Conservation (phyloP, 2,797 vertebrate genomes). For the Parambassis ranga region DNA sequence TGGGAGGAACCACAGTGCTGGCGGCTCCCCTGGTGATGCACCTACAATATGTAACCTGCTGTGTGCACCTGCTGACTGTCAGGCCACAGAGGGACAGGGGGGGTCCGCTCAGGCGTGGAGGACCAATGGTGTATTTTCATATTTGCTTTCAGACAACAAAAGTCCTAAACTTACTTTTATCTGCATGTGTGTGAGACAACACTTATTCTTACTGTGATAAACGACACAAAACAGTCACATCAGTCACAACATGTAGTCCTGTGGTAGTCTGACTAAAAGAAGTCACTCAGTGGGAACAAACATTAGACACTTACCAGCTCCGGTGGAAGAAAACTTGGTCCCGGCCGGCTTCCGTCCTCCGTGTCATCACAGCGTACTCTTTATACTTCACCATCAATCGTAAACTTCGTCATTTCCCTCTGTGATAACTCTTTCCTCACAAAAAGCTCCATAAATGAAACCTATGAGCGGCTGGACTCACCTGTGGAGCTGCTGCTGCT, state of each 20-base stretch:
- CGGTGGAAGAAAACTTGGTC: background rate
- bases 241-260: too few relatives aligned
- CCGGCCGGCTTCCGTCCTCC: background rate
- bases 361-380: background rate
- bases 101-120: background rate
- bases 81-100: background rate
- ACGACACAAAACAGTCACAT: too few relatives aligned
- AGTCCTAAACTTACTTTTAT: background rate
- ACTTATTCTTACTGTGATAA: too few relatives aligned
- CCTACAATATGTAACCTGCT: constrained; percentile 9
- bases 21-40: background rate
- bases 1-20: constrained; percentile 8
- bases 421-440: background rate
- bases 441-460: background rate
- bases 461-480: background rate
- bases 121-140: background rate
- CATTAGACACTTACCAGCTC: too few relatives aligned
- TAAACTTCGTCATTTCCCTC: background rate
- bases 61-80: constrained; percentile 21
- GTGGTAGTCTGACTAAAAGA: too few relatives aligned
- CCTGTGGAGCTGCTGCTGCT: background rate
- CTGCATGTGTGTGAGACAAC: too few relatives aligned
- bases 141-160: background rate
- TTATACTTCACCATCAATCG: background rate
- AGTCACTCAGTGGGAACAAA: too few relatives aligned